Evolutionary conservation across 2,888 invertebrate species (phyloP), one percentile per base, ranked within the genome.

Genomic region (Bugula neritina): DNA sequence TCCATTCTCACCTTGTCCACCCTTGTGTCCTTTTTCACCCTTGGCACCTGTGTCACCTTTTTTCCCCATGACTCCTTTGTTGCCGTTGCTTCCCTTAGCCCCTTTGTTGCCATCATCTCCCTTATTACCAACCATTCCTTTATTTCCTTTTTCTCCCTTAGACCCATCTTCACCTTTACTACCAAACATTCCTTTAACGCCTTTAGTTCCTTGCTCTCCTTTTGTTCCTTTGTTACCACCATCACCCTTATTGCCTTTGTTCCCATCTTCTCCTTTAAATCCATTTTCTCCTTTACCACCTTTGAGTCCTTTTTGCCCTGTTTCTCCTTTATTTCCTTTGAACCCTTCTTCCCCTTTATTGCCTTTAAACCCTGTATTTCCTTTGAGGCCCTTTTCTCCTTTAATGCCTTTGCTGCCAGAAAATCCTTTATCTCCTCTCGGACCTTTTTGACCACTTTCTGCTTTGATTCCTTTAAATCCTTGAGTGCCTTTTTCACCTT

Each of bases 361-460:
- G 10, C 63, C 63, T 10, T 13, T 55, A 17, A 23, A 17, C 23
- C 63, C 63, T 17, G 63, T 63, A 25, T 17, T 5, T 17, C 55
- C 55, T 5, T 17, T 55, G 21, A 17, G 5, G 3, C 55, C 55
- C 10, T 5, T 17, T 43, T 43, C 55, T 17, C 55, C 55, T 23
- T 23, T 55, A 55, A 25, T 25, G 13, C 63, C 63, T 63, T 21
- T 63, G 63, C 3, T 25, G 3, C 55, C 55, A 17, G 5, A 23
- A 55, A 25, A 5, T 5, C 55, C 55, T n/a, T 17, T 55, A 55
- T 55, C 55, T n/a, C 55, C 55, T 55, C 23, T 10, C 3, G 63
- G 63, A 25, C 63, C 63, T 5, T 21, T 21, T 63, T 31, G 13
- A 17, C 63, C 63, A 31, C 25, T 21, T 63, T 63, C 63, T 63